Evolutionary conservation across 53 echinoderm and acorn worm species (phyloP).

Genomic region (Echinometra lucunter): DNA sequence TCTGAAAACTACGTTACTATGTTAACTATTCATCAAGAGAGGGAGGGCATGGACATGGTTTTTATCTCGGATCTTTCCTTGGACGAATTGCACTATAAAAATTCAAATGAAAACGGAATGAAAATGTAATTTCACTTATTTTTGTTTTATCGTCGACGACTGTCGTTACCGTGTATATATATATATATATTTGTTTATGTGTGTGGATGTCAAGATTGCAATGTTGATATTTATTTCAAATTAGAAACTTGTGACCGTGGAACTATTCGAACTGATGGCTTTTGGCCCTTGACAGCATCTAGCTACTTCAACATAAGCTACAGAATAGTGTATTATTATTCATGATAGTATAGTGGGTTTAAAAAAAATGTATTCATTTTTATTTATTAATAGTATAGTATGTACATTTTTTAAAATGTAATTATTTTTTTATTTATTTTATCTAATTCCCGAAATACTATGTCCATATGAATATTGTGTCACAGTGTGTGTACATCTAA

Average conservation of each 20-base stretch:
- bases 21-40: background rate
- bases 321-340: too few species aligned
- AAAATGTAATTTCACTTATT: background rate
- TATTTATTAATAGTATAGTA: background rate
- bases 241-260: background rate
- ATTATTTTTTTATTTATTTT: background rate
- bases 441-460: background rate
- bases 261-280: background rate
- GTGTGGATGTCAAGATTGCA: background rate
- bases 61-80: background rate
- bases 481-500: too few species aligned
- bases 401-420: background rate
- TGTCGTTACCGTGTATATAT: background rate
- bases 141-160: slow-evolving; percentile 8
- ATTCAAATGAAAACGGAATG: background rate
- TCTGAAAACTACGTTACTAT: background rate
- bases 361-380: background rate
- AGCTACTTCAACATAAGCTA: background rate
- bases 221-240: background rate
- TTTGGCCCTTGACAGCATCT: background rate
- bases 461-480: background rate
- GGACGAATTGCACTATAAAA: background rate
- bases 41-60: background rate
- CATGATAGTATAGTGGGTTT: too few species aligned
- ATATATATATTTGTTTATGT: background rate